Conservation (phyloP, 1,140 invertebrate genomes). For the Acromyrmex charruanus region DNA sequence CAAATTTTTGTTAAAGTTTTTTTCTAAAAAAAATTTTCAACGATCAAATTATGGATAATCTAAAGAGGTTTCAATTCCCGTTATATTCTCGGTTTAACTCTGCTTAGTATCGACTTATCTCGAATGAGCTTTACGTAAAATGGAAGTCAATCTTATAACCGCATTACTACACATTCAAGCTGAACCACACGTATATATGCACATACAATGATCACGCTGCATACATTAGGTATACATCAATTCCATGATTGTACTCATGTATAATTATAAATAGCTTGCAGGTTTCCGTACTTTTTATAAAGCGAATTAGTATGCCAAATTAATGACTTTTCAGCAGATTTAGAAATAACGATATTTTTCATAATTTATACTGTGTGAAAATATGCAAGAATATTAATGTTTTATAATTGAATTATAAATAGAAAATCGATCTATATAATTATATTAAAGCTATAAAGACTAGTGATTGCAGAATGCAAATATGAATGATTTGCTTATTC, state of each 20-base stretch:
- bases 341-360: not conserved
- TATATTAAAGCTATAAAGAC: not conserved
- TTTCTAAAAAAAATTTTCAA: not conserved
- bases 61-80: not conserved
- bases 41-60: not conserved
- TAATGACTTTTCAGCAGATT: not conserved
- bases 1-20: not conserved
- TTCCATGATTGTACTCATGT: slow-evolving; percentile 3
- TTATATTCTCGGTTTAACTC: slow-evolving; percentile 12
- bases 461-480: not conserved
- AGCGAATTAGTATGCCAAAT: not conserved
- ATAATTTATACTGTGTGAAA: not conserved
- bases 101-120: slow-evolving; percentile 5
- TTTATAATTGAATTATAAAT: not conserved
- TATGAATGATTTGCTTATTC: not conserved
- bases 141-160: slow-evolving; percentile 21
- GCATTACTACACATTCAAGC: not conserved
- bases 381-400: not conserved
- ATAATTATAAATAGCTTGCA: not conserved
- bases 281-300: not conserved
- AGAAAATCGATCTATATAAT: not conserved
- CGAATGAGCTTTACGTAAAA: slow-evolving; percentile 9
- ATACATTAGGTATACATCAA: not conserved
- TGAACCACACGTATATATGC: not conserved
- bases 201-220: not conserved